These are phyloP conservation scores for Caenorhabditis elegans DNA, from an alignment of 1,140 invertebrate species.

Conservation along the genomic window WBcel235 BX284603.4:10560501-10561000, in stretches of 20 bases:
- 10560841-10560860: too few relatives aligned
- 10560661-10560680: not conserved
- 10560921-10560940: too few relatives aligned
- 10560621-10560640: not conserved
- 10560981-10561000: too few relatives aligned
- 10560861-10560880: too few relatives aligned
- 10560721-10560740: not conserved
- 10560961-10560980: too few relatives aligned
- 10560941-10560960: too few relatives aligned
- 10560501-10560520: not conserved
- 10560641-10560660: not conserved
- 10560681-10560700: not conserved
- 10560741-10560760: not conserved
- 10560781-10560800: not conserved
- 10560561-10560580: not conserved
- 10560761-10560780: not conserved
- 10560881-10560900: too few relatives aligned
- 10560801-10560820: too few relatives aligned
- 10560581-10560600: not conserved
- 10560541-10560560: not conserved
- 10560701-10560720: not conserved
- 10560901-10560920: too few relatives aligned
- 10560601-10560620: not conserved
- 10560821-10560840: too few relatives aligned
- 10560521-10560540: slow-evolving; percentile 13